Conservation (phyloP, 2,797 vertebrate species). For the Sparus aurata region DNA sequence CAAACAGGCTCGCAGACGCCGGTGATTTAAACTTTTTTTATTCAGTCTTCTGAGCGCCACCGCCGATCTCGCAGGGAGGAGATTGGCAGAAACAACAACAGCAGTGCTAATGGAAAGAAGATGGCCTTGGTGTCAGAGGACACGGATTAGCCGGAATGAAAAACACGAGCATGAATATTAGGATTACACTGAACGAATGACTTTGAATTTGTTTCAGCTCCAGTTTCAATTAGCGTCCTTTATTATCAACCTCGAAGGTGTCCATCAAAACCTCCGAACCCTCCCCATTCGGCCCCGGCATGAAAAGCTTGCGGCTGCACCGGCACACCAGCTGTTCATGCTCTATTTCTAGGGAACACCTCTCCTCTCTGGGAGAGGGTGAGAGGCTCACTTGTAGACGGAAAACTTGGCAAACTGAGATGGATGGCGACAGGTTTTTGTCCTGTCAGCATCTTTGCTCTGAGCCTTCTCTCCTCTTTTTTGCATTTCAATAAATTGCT, state of each 20-base stretch:
- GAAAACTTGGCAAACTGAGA: constrained; percentile 82
- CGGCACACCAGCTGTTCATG: constrained; percentile 53
- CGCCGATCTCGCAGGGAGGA: constrained; percentile 61
- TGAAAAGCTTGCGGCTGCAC: constrained; percentile 25
- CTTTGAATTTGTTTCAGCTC: constrained; percentile 76
- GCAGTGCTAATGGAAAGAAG: constrained; percentile 72
- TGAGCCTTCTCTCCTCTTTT: constrained; percentile 65
- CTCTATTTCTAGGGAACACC: constrained; percentile 59
- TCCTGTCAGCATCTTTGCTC: constrained; percentile 82
- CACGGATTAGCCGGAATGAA: constrained; percentile 77
- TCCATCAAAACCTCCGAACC: constrained; percentile 61
- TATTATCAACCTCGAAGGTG: constrained; percentile 69
- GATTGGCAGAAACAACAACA: constrained; percentile 82
- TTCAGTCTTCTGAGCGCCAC: constrained; percentile 55
- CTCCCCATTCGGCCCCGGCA: constrained; percentile 29
- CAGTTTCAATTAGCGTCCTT: constrained; percentile 71
- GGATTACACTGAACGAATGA: constrained; percentile 73
- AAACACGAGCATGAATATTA: constrained; percentile 79
- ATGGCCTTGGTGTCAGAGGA: constrained; percentile 77
- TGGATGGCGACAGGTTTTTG: constrained; percentile 77
- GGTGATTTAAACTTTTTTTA: constrained; percentile 75
- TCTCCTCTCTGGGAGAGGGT: constrained; percentile 59
- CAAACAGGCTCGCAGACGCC: constrained; percentile 46
- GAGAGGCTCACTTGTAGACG: constrained; percentile 61
- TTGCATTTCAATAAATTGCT: constrained; percentile 84